Conservation (phyloP, 1,140 invertebrate species). For the Nautilus pompilius region DNA sequence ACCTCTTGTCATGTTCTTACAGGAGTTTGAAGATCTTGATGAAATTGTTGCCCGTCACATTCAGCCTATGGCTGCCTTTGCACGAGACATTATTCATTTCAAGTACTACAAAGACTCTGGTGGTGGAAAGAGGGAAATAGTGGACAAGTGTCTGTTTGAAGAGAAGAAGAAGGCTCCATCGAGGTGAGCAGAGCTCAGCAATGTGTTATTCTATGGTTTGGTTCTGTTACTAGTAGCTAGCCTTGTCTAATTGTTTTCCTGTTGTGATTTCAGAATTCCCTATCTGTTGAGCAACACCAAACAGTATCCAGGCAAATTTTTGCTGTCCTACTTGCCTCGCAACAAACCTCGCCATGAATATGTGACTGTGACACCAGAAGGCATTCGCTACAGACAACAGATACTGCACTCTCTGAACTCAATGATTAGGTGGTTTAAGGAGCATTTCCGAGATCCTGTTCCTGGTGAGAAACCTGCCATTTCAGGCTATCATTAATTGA, state of each 20-base stretch:
- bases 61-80: conserved; percentile 91
- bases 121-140: conserved; percentile 69
- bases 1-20: too few relatives aligned
- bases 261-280: conserved; percentile 48
- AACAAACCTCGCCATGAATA: conserved; percentile 84
- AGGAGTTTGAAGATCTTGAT: conserved; percentile 96
- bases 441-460: conserved; percentile 89
- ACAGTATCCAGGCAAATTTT: conserved; percentile 90
- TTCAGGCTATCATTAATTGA: not conserved
- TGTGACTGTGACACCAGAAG: conserved; percentile 86
- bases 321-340: conserved; percentile 89
- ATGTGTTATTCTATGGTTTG: too few relatives aligned
- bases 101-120: conserved; percentile 81
- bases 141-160: conserved; percentile 75
- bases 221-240: too few relatives aligned
- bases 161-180: conserved; percentile 52
- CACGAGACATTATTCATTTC: conserved; percentile 85
- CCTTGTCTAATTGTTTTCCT: not conserved
- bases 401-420: conserved; percentile 81
- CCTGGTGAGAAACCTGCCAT: conserved; percentile 56
- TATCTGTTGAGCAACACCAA: conserved; percentile 55
- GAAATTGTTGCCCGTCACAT: conserved; percentile 97
- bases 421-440: conserved; percentile 95
- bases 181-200: conserved; percentile 30
- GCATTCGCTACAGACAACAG: conserved; percentile 85